phyloP scores from a whole-genome alignment of 2,113 vertebrate genomes.

The Thunnus thynnus region DNA sequence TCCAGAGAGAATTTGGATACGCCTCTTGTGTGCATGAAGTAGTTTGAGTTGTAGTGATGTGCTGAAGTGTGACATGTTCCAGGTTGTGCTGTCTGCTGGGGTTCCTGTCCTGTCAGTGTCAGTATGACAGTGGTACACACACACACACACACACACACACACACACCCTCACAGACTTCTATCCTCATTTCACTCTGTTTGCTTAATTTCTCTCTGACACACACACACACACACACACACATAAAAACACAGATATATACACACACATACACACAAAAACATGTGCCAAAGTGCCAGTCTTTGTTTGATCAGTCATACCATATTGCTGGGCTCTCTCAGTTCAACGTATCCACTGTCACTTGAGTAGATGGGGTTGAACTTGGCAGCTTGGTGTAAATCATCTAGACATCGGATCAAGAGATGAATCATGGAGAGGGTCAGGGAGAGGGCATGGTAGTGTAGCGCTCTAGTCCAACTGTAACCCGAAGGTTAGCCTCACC shows the following conservation, averaged over 20 bases:
- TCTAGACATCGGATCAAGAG: slow-evolving; percentile 29
- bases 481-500: slow-evolving; percentile 18
- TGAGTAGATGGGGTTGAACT: slow-evolving; percentile 7
- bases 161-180: not conserved
- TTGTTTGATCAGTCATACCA: slow-evolving; percentile 21
- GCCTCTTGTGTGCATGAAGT: slow-evolving; percentile 8
- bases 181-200: slow-evolving; percentile 14
- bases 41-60: slow-evolving; percentile 8
- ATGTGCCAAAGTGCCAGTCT: not conserved
- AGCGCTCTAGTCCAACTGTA: slow-evolving; percentile 3
- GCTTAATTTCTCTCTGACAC: slow-evolving; percentile 26
- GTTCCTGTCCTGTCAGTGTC: slow-evolving; percentile 39
- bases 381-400: slow-evolving; percentile 39
- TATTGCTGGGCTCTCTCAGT: not conserved
- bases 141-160: not conserved
- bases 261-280: not conserved
- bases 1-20: not conserved
- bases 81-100: slow-evolving; percentile 23
- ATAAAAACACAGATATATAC: not conserved
- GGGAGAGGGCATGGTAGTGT: not conserved
- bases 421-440: slow-evolving; percentile 4
- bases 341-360: not conserved
- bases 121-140: slow-evolving; percentile 13
- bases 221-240: not conserved
- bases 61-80: slow-evolving; percentile 33